Conservation (phyloP, 2,888 invertebrate genomes). For the Perizoma affinitatum region DNA sequence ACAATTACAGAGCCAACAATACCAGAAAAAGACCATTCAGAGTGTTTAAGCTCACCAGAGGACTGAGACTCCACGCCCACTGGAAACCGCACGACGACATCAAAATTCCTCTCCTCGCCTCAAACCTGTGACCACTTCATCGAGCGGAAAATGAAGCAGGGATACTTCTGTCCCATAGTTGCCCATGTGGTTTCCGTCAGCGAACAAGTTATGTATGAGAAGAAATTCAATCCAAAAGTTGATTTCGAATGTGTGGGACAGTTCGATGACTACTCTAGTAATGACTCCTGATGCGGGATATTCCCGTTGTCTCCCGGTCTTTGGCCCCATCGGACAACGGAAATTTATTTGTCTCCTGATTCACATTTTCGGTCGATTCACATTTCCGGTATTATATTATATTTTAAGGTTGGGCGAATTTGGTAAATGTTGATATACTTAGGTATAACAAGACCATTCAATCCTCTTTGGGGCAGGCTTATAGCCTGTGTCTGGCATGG, state of each 20-base stretch:
- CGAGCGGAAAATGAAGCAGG: constrained; percentile 64
- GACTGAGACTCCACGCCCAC: constrained; percentile 76
- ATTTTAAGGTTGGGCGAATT: too few species aligned
- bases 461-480: too few species aligned
- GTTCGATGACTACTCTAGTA: constrained; percentile 71
- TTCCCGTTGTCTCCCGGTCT: too few species aligned
- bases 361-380: too few species aligned
- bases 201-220: constrained; percentile 61
- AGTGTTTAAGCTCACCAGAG: constrained; percentile 60
- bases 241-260: constrained; percentile 63
- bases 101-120: constrained; percentile 30
- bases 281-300: constrained; percentile 51
- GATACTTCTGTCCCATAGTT: constrained; percentile 74
- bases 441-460: too few species aligned
- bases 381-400: too few species aligned
- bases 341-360: too few species aligned
- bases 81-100: constrained; percentile 62
- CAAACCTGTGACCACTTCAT: constrained; percentile 56
- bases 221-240: constrained; percentile 48
- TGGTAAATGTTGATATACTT: too few species aligned
- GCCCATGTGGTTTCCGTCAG: constrained; percentile 55
- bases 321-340: too few species aligned
- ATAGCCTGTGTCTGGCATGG: too few species aligned
- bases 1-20: constrained; percentile 19
- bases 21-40: constrained; percentile 20